Evolutionary conservation across 2,797 vertebrate genomes (phyloP), one percentile per base, ranked within the genome.

Genomic region (Okamejei kenojei): DNA sequence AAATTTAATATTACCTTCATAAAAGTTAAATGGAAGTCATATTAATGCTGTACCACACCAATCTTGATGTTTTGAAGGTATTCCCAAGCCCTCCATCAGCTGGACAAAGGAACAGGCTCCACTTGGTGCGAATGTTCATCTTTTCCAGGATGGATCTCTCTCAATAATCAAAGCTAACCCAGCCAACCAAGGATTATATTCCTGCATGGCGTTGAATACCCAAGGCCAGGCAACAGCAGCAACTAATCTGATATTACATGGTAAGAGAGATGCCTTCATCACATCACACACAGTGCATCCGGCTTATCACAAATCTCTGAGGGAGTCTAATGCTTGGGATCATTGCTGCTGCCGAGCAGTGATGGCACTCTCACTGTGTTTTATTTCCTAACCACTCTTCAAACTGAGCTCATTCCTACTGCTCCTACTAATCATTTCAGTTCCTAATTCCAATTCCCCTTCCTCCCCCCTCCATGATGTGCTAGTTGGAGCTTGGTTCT

Each of bases 1-100:
- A 29, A 29, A 29, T 92, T 76, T 76, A 45, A 54, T 54, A 54
- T 54, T 54, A 76, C 23, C 71, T 76, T 26, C 32, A 71, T 71
- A 45, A n/a, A 92, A 54, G 15, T 68, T 45, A 76, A 92, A n/a
- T 29, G 0, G 84, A 91, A 45, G 68, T 74, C 6, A 45, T 58
- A 29, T 76, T 54, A 54, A 29, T 54, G 68, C 45, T 92, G 21
- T n/a, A 54, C 29, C 6, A 29, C 68, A 0, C 6, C 68, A 13
- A 9, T 26, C 7, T 81, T 93, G 0, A 84, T 84, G 15, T 93
- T 95, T 94, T 93, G 7, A 94, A 97, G 97, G 97, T 95, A 96
- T 97, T 78, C 97, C 97, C 78, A 96, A 97, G 95, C 96, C 96
- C 82, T 95, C 96, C 95, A 94, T 97, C 93, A 96, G 95, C 74